Conservation (phyloP, 2,888 invertebrate genomes). For the Plutella xylostella region DNA sequence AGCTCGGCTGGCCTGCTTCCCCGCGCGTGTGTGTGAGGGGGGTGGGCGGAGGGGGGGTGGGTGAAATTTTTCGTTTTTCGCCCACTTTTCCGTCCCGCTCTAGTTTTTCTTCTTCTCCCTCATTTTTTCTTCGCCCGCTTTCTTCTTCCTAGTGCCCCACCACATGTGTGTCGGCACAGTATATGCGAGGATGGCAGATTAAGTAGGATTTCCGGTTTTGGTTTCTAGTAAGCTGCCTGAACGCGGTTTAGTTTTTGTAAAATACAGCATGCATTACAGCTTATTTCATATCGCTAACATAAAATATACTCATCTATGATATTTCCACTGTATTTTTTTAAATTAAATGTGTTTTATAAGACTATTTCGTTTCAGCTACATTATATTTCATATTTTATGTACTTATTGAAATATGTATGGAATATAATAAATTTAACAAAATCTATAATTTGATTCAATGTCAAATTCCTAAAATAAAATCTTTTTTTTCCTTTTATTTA, state of each 20-base stretch:
- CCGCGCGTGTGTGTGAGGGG: constrained; percentile 53
- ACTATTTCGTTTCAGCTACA: too few relatives aligned
- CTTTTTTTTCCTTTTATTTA: too few relatives aligned
- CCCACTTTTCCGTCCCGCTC: constrained; percentile 70
- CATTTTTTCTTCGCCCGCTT: constrained; percentile 68
- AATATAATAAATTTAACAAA: too few relatives aligned
- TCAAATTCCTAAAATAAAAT: too few relatives aligned
- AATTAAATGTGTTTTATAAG: too few relatives aligned
- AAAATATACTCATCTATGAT: too few relatives aligned
- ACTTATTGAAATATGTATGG: too few relatives aligned
- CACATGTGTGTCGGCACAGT: constrained; percentile 64
- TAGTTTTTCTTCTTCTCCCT: constrained; percentile 67
- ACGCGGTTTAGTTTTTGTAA: background rate
- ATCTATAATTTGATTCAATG: too few relatives aligned
- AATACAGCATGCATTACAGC: too few relatives aligned
- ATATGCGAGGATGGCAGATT: constrained; percentile 27
- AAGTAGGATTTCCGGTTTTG: constrained; percentile 45
- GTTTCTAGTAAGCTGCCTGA: background rate
- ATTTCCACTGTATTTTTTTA: too few relatives aligned
- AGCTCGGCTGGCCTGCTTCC: constrained; percentile 15
- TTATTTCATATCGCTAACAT: too few relatives aligned
- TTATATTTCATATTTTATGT: too few relatives aligned
- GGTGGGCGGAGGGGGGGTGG: constrained; percentile 30
- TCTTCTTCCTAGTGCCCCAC: constrained; percentile 68
- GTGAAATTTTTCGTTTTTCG: constrained; percentile 70